phyloP scores from a whole-genome alignment of 2,113 vertebrate species.

The Manacus vitellinus region DNA sequence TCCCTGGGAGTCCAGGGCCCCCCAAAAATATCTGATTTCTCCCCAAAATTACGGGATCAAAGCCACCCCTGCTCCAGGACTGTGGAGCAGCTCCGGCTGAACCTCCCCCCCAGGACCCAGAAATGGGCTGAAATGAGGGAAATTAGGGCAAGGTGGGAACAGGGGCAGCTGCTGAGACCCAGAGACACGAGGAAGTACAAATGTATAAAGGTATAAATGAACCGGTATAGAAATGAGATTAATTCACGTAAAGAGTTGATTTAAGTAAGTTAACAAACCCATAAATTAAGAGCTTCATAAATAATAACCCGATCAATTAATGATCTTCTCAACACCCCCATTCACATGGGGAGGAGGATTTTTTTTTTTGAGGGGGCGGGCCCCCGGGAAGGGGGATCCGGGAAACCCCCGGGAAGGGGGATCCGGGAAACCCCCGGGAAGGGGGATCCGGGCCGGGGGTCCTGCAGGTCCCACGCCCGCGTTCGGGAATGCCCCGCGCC shows the following conservation, averaged over 20 bases:
- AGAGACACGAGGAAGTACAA: background rate
- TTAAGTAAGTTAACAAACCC: no score
- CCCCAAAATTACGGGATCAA: fast-evolving
- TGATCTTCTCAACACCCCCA: fast-evolving
- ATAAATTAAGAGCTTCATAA: background rate
- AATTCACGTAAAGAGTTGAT: fast-evolving
- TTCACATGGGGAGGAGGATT: fast-evolving
- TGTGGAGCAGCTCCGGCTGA: background rate
- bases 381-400: no score
- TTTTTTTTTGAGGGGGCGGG: background rate
- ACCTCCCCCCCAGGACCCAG: background rate
- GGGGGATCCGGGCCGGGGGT: background rate
- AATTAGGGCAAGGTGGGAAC: background rate
- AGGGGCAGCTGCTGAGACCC: background rate
- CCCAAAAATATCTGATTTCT: fast-evolving
- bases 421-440: background rate
- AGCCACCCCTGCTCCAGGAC: fast-evolving
- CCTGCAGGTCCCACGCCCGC: no score
- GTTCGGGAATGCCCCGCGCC: background rate
- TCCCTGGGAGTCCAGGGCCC: background rate
- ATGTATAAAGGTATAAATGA: background rate
- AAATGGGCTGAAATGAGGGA: background rate
- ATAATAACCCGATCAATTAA: background rate
- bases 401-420: background rate
- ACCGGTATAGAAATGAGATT: fast-evolving